A percentile compares a stretch with the other conserved stretches of the same genome.
These are phyloP conservation scores for Galeopterus variegatus DNA, from an alignment of 2,113 vertebrate genomes.

Conservation along the genomic window DNA sequence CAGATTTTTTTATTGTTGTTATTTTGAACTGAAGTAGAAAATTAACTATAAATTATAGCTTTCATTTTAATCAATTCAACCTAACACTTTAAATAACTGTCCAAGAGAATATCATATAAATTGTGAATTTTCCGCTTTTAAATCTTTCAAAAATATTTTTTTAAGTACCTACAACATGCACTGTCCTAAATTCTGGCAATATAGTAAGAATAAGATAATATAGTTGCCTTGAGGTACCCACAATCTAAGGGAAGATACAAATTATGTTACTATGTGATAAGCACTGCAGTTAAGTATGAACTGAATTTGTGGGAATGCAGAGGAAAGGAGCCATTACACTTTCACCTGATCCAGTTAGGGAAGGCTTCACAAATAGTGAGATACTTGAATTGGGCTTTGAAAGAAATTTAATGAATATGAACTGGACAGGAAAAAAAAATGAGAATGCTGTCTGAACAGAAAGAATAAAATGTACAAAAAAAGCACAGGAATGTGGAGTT, in stretches of 20 bases:
- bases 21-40: neutral
- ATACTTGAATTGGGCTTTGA: conserved; percentile 27
- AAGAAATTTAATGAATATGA: neutral
- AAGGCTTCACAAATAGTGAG: neutral
- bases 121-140: neutral
- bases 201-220: neutral
- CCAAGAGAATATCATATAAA: neutral
- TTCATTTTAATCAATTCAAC: conserved; percentile 16
- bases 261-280: neutral
- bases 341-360: conserved; percentile 16
- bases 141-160: neutral
- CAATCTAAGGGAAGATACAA: neutral
- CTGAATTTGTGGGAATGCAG: neutral
- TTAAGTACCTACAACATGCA: neutral
- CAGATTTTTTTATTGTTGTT: neutral
- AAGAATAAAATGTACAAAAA: neutral
- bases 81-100: conserved; percentile 8
- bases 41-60: neutral
- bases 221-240: neutral
- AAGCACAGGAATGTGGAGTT: neutral
- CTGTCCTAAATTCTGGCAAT: neutral
- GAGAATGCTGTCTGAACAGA: neutral
- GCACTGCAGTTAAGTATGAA: neutral
- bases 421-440: neutral
- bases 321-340: neutral